Conservation (phyloP, 2,797 vertebrate species). For the Megalops cyprinoides region DNA sequence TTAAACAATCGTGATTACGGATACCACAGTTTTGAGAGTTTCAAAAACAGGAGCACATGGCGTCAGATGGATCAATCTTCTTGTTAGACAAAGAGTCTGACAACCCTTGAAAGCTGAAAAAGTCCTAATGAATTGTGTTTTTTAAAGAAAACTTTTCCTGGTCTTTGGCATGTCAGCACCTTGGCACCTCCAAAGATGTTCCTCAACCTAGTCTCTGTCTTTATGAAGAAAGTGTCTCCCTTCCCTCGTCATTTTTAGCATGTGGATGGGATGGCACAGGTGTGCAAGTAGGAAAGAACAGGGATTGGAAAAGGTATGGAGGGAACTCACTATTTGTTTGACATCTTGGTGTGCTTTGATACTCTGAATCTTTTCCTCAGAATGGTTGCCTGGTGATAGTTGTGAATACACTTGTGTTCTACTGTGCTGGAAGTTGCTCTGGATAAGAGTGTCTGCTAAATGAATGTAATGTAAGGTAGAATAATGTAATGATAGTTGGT, state of each 20-base stretch:
- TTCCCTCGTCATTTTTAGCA: neutral
- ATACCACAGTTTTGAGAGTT: slow-evolving; percentile 25
- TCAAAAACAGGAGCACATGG: slow-evolving; percentile 13
- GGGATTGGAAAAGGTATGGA: too few relatives aligned
- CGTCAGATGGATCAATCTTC: slow-evolving; percentile 12
- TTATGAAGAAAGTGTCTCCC: neutral
- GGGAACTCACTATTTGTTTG: too few relatives aligned
- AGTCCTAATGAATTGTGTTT: neutral
- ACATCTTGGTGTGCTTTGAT: too few relatives aligned
- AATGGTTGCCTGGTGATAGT: too few relatives aligned
- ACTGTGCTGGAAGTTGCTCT: too few relatives aligned
- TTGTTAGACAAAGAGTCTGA: neutral
- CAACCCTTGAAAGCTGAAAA: slow-evolving; percentile 23
- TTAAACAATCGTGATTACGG: slow-evolving; percentile 34
- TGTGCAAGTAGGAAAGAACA: neutral
- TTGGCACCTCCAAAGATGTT: neutral
- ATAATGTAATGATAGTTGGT: too few relatives aligned
- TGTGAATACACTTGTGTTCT: too few relatives aligned
- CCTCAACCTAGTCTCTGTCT: neutral
- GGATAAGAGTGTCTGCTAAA: too few relatives aligned
- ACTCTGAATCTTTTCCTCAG: too few relatives aligned
- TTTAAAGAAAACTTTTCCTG: neutral
- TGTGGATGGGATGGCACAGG: neutral
- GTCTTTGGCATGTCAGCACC: neutral
- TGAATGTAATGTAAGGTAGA: too few relatives aligned